phyloP scores from a whole-genome alignment of 2,113 vertebrate species.

The Nothocercus nigrocapillus region DNA sequence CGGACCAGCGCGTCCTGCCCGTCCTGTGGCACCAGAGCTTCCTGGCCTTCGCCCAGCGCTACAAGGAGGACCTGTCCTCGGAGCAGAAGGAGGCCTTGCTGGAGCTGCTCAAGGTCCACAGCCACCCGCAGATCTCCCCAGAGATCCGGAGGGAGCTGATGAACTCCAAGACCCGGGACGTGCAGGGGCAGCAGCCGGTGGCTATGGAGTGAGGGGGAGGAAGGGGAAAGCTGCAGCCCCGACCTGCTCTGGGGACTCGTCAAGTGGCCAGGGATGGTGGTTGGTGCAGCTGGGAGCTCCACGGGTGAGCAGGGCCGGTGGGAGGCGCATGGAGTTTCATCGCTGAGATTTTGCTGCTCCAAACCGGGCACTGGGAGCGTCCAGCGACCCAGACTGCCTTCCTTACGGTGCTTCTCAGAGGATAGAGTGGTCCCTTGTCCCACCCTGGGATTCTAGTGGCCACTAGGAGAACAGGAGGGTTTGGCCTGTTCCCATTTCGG shows the following conservation, averaged over 20 bases:
- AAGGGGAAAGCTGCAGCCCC: neutral
- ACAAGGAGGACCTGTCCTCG: conserved; percentile 92
- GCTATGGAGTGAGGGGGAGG: conserved; percentile 74
- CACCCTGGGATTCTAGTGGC: rapidly evolving
- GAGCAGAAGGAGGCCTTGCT: conserved; percentile 92
- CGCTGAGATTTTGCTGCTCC: rapidly evolving
- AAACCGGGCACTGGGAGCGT: rapidly evolving
- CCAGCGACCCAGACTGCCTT: rapidly evolving
- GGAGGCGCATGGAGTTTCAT: rapidly evolving
- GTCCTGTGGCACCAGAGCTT: conserved; percentile 98
- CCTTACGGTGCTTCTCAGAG: rapidly evolving
- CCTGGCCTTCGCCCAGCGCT: conserved; percentile 92
- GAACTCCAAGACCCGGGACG: conserved; percentile 85
- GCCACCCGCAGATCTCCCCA: conserved; percentile 83
- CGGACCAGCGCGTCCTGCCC: conserved; percentile 86
- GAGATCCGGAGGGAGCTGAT: conserved; percentile 92
- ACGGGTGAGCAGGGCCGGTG: rapidly evolving
- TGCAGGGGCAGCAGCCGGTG: conserved; percentile 77
- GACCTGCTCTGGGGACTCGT: rapidly evolving
- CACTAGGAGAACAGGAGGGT: neutral
- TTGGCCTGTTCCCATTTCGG: neutral
- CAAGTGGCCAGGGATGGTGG: neutral
- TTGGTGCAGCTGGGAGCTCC: neutral
- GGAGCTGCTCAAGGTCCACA: conserved; percentile 91
- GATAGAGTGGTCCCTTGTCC: neutral